These are phyloP conservation scores for Phymatocera aterrima DNA, from an alignment of 2,888 invertebrate species.

Conservation along the genomic window DNA sequence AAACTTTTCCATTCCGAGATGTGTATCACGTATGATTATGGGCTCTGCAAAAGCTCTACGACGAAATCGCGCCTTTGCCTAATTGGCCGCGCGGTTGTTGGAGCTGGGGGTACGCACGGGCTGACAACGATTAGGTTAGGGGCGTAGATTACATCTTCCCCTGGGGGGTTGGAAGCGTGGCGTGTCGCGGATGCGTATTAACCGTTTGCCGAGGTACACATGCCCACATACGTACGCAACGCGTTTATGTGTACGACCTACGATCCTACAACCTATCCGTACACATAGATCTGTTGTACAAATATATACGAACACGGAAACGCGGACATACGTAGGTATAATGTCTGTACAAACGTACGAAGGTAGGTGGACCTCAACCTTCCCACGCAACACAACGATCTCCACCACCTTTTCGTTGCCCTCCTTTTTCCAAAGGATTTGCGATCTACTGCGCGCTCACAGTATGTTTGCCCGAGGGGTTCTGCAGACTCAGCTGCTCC, in stretches of 20 bases:
- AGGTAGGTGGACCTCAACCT: not conserved
- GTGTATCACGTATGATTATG: constrained; percentile 25
- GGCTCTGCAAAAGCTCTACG: not conserved
- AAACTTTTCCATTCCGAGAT: constrained; percentile 13
- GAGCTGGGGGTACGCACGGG: constrained; percentile 33
- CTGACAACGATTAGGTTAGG: constrained; percentile 44
- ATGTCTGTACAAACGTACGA: not conserved
- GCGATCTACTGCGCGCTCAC: not conserved
- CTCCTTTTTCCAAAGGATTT: constrained; percentile 21
- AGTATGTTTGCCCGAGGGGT: constrained; percentile 16
- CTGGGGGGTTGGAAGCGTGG: constrained; percentile 38
- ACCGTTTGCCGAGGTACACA: constrained; percentile 18
- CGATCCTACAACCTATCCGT: not conserved
- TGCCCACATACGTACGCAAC: too few species aligned
- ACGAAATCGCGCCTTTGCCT: constrained; percentile 41
- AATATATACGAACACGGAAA: too few species aligned
- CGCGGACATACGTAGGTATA: too few species aligned
- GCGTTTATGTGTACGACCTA: not conserved
- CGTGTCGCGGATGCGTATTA: constrained; percentile 43
- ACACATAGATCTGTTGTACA: too few species aligned
- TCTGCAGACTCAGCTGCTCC: constrained; percentile 42
- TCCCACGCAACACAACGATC: not conserved
- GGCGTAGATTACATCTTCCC: constrained; percentile 45
- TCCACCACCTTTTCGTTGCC: constrained; percentile 10
- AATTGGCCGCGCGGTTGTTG: constrained; percentile 37